Evolutionary conservation across 2,113 vertebrate species (phyloP), one percentile per base, ranked within the genome.

Genomic region (Phyllostomus hastatus): DNA sequence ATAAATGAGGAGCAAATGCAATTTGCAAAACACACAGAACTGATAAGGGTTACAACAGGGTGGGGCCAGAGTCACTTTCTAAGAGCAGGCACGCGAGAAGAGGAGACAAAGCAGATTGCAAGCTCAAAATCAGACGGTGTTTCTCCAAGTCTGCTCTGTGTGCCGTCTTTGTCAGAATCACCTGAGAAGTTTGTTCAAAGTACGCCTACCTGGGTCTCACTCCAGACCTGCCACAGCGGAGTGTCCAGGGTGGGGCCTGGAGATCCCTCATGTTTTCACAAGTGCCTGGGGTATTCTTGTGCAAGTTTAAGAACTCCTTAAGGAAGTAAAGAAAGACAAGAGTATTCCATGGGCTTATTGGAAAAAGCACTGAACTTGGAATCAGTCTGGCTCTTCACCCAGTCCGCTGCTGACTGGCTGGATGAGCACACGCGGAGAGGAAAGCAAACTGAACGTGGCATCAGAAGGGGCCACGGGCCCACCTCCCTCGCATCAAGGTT

Each of bases 1-100:
- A 87, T 95, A 97, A 97, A 97, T 57, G 94, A 97, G 96, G 95
- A 97, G 91, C 90, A 98, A 97, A 98, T 97, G 95, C 35, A 94
- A 95, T 90, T 98, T 94, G 90, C 66, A 96, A 98, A 97, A 97
- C 91, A 97, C 94, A 90, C 91, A 93, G 95, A 98, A 69, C 88
- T 95, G 97, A 98, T 97, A 97, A 95, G 92, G 88, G 59, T 87
- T 95, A 96, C 93, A 87, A 80, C 72, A 91, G 95, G 87, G 81
- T 19, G 81, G 94, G 84, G 94, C 80, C 76, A 70, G 88, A 94
- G 91, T 90, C 54, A 70, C 70, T 97, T 96, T 97, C 92, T 61
- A 94, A 96, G 46, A 96, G 93, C 94, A 80, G 89, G 50, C 75
- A 54, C 7, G 20, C 59, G 90, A 67, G 52, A 61, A 76, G 48